These are phyloP conservation scores for Apomyelois bistriatella DNA, from an alignment of 2,888 invertebrate species.

Conservation along the genomic window DNA sequence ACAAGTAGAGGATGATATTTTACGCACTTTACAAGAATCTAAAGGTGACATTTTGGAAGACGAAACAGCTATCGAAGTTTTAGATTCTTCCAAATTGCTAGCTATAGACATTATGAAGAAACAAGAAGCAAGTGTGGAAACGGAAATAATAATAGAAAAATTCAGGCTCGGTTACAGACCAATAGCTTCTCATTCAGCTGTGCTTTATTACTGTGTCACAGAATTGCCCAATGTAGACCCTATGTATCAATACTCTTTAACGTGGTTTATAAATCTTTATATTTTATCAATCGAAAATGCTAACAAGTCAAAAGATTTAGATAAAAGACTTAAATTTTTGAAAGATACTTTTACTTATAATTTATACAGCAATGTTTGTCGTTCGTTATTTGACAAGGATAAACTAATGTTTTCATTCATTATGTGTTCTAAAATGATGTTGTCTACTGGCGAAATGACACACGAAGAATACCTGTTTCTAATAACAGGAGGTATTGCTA, in stretches of 20 bases:
- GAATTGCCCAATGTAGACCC: slow-evolving; percentile 92
- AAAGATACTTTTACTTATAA: slow-evolving; percentile 89
- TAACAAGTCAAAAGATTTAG: slow-evolving; percentile 85
- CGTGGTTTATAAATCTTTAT: slow-evolving; percentile 92
- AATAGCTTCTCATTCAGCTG: slow-evolving; percentile 89
- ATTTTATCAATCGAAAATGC: slow-evolving; percentile 87
- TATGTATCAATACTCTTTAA: slow-evolving; percentile 93
- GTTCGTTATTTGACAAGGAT: slow-evolving; percentile 92
- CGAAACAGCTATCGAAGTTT: slow-evolving; percentile 91
- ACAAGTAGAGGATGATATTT: slow-evolving; percentile 93
- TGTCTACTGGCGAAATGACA: slow-evolving; percentile 78
- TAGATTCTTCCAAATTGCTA: slow-evolving; percentile 91
- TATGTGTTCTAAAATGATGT: slow-evolving; percentile 85
- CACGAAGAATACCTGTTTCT: slow-evolving; percentile 84
- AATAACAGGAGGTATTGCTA: slow-evolving; percentile 86
- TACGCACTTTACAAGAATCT: slow-evolving; percentile 88
- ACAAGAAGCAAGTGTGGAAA: slow-evolving; percentile 87
- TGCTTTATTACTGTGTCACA: slow-evolving; percentile 90
- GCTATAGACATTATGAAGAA: slow-evolving; percentile 91
- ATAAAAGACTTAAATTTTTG: slow-evolving; percentile 84
- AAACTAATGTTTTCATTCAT: slow-evolving; percentile 91
- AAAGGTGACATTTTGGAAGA: slow-evolving; percentile 95
- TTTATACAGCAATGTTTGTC: slow-evolving; percentile 88
- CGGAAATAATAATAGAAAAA: slow-evolving; percentile 87
- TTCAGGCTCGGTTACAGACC: slow-evolving; percentile 87